These are phyloP conservation scores for Aleiodes sp. DNA, from an alignment of 1,140 invertebrate genomes.

Conservation along the genomic window DNA sequence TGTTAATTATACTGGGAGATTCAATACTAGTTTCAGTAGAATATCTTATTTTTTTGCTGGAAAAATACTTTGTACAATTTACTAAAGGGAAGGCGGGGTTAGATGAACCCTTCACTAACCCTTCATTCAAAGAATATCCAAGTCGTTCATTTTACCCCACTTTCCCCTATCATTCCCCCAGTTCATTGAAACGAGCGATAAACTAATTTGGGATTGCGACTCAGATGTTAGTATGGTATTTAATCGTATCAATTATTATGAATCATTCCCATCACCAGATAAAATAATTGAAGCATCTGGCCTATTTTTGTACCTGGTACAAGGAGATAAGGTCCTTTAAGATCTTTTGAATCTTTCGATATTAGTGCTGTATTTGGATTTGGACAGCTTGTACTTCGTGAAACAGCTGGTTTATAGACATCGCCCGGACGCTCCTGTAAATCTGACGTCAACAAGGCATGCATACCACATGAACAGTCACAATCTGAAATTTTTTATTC, in stretches of 20 bases:
- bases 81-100: no score
- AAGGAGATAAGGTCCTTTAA: constrained; percentile 79
- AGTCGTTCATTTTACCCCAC: no score
- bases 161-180: no score
- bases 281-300: constrained; percentile 49
- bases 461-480: constrained; percentile 65
- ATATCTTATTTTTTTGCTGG: no score
- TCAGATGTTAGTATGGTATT: not conserved
- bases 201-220: not conserved
- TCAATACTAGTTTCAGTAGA: no score
- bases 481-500: constrained; percentile 60
- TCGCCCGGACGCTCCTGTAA: constrained; percentile 68
- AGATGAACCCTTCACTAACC: no score
- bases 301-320: constrained; percentile 76
- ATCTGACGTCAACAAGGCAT: constrained; percentile 70
- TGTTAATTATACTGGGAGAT: no score
- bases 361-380: constrained; percentile 71
- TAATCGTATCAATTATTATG: not conserved
- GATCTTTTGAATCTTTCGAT: constrained; percentile 69
- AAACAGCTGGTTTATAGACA: constrained; percentile 56
- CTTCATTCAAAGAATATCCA: no score
- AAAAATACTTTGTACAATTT: no score
- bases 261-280: constrained; percentile 11
- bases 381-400: constrained; percentile 66
- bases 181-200: no score